Evolutionary conservation across 2,113 vertebrate genomes (phyloP).

Genomic region (Apistogramma diplotaenia): DNA sequence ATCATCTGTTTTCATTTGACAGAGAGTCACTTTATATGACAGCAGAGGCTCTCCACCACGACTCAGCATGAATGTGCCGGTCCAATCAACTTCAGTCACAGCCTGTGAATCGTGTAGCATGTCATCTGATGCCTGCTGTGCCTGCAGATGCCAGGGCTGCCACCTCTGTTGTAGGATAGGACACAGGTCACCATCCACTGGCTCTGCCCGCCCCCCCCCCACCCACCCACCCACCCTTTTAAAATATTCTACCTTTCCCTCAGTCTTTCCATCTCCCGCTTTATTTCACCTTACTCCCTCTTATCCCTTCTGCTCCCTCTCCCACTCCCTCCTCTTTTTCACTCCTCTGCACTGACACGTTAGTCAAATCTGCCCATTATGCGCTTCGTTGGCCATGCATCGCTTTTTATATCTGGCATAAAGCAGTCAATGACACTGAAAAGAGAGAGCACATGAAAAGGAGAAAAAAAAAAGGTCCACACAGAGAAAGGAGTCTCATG

Average conservation of each 20-base stretch:
- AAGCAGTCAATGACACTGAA: slow-evolving; percentile 68
- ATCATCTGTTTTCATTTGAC: slow-evolving; percentile 48
- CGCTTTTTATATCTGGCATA: slow-evolving; percentile 72
- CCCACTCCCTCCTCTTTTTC: slow-evolving; percentile 41
- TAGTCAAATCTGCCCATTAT: slow-evolving; percentile 71
- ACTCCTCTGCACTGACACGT: slow-evolving; percentile 59
- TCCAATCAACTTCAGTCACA: slow-evolving; percentile 53
- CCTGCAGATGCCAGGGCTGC: slow-evolving; percentile 62
- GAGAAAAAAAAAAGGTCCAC: slow-evolving; percentile 4
- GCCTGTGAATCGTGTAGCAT: slow-evolving; percentile 48
- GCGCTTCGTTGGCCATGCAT: slow-evolving; percentile 64
- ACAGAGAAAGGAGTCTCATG: slow-evolving; percentile 25
- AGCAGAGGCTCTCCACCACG: slow-evolving; percentile 33
- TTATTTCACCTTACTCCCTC: neutral
- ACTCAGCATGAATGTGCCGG: slow-evolving; percentile 49
- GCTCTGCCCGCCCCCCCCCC: neutral
- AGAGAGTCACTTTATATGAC: slow-evolving; percentile 46
- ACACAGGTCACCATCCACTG: slow-evolving; percentile 48
- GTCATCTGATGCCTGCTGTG: slow-evolving; percentile 59
- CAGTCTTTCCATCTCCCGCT: neutral
- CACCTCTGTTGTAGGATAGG: slow-evolving; percentile 47
- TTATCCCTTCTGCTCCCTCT: neutral
- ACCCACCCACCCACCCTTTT: too few species aligned
- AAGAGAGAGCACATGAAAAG: slow-evolving; percentile 50
- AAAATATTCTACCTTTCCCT: neutral